Evolutionary conservation across 2,888 invertebrate species (phyloP).

Genomic region (Cataglyphis altisquamis): DNA sequence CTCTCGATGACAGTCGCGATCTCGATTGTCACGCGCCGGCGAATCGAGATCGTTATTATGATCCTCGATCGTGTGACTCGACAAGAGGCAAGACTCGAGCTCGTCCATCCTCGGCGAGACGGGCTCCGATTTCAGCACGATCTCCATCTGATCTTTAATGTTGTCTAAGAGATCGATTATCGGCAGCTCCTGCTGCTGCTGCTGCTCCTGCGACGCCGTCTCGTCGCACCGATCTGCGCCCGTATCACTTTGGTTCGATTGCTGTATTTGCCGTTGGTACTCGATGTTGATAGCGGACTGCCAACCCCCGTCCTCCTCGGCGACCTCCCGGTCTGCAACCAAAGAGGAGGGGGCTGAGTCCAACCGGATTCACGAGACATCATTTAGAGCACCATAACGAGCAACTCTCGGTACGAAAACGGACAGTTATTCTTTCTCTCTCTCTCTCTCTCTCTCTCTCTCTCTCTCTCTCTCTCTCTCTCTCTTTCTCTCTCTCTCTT

Average conservation of each 20-base stretch:
- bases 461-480: not conserved
- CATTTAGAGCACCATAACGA: conserved; percentile 53
- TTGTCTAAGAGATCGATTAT: conserved; percentile 84
- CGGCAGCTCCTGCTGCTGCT: conserved; percentile 72
- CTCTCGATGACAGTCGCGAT: conserved; percentile 14
- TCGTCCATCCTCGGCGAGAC: conserved; percentile 81
- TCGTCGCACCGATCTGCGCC: conserved; percentile 73
- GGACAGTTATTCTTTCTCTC: conserved; percentile 6
- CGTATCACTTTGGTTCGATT: conserved; percentile 75
- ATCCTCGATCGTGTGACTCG: conserved; percentile 65
- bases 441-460: not conserved
- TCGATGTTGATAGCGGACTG: conserved; percentile 81
- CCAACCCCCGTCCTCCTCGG: conserved; percentile 86
- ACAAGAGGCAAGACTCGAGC: conserved; percentile 79
- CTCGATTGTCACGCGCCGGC: conserved; percentile 38
- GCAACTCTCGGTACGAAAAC: conserved; percentile 57
- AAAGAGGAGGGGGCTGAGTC: conserved; percentile 86
- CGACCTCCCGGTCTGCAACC: conserved; percentile 86
- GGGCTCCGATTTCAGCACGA: conserved; percentile 82
- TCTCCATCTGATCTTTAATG: conserved; percentile 82
- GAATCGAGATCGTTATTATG: conserved; percentile 46
- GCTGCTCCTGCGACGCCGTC: conserved; percentile 56
- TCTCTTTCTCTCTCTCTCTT: not conserved
- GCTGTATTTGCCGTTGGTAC: conserved; percentile 76
- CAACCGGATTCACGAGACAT: conserved; percentile 76